Evolutionary conservation across 2,113 vertebrate genomes (phyloP), one percentile per base, ranked within the genome.

Genomic region (Calyptomena viridis): DNA sequence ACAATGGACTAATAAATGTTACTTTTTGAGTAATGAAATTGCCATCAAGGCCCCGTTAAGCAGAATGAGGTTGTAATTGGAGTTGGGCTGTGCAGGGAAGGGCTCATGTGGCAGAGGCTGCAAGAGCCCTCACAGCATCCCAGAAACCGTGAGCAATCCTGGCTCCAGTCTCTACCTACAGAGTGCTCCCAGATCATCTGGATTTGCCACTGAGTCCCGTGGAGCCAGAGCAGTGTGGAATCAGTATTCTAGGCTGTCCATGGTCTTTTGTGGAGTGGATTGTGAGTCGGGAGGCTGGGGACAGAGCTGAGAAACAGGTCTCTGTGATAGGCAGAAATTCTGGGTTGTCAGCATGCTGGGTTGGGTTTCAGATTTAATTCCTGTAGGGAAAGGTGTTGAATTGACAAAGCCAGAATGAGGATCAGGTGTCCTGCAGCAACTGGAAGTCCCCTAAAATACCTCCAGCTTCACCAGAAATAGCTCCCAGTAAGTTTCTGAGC

Each of bases 1-100:
- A 96, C 76, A 91, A 83, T 53, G 84, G 94, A 95, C 94, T 97
- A 97, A 98, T 98, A 98, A 98, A 97, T 90, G 97, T 97, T 98
- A 96, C 94, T 97, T 98, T 98, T 96, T 87, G 97, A 94, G 82
- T 97, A 97, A 97, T 97, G 96, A 96, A 95, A 96, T 84, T 92
- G 84, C 91, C 96, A 97, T 97, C 92, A 91, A 97, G 95, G 88
- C 86, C 47, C 69, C 11, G 95, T 97, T 98, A 97, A 96, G 96
- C 33, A 27, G 71, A 96, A 96, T 94, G 80, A 95, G 95, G 68
- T 84, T 91, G 42, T 97, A 96, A 97, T 95, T 97, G 91, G 92
- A 77, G 68, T 78, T 84, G 52, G 58, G 95, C 85, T 76, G 69
- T 30, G 72, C 62, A 30, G 86, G 80, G 78, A 68, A 63, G 67